Evolutionary conservation across 2,797 vertebrate genomes (phyloP).

Genomic region (Lerista edwardsae): DNA sequence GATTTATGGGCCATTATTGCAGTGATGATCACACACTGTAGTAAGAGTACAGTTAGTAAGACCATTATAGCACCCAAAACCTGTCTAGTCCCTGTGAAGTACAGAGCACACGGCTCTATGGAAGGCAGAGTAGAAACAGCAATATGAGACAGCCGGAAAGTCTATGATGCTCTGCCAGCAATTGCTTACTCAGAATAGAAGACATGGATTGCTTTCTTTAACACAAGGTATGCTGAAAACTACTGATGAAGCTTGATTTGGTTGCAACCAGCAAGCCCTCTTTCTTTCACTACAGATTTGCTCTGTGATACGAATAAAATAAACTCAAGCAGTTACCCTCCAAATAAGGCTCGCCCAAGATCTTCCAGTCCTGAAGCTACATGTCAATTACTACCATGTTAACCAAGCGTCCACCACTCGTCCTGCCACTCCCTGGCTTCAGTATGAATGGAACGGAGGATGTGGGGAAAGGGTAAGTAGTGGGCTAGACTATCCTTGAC

Average conservation of each 20-base stretch:
- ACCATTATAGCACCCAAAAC: slow-evolving; percentile 8
- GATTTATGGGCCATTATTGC: slow-evolving; percentile 31
- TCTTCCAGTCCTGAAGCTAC: no score
- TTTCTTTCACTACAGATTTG: neutral
- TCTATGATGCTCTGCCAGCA: slow-evolving; percentile 20
- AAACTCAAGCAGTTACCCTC: no score
- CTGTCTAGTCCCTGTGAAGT: slow-evolving; percentile 38
- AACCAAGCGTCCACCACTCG: no score
- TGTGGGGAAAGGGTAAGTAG: no score
- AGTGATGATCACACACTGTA: slow-evolving; percentile 58
- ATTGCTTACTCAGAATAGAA: slow-evolving; percentile 43
- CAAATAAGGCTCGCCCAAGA: no score
- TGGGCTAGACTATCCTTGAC: no score
- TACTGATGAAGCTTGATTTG: slow-evolving; percentile 4
- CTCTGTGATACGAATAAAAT: no score
- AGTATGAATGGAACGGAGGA: no score
- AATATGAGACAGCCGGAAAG: slow-evolving; percentile 31
- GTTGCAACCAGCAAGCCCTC: neutral
- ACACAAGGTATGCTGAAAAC: neutral
- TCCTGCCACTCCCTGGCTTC: no score
- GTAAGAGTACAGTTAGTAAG: slow-evolving; percentile 58
- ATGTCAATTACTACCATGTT: no score
- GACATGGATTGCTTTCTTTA: slow-evolving; percentile 22
- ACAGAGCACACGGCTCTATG: neutral
- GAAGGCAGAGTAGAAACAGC: slow-evolving; percentile 48